Conservation (phyloP, 2,113 vertebrate genomes). For the Gulo gulo region DNA sequence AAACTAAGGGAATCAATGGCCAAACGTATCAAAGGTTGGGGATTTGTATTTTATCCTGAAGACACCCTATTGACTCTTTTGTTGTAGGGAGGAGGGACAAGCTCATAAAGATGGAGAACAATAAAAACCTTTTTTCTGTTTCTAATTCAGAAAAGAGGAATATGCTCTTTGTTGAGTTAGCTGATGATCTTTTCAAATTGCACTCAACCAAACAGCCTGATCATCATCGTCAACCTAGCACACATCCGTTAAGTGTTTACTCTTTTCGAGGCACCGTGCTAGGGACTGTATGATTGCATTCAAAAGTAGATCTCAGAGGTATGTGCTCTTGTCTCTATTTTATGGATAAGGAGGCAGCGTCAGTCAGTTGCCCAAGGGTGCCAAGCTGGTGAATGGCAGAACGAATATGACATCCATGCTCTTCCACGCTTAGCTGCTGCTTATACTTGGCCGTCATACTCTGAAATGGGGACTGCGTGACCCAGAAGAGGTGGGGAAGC, state of each 20-base stretch:
- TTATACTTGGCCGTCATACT: not conserved
- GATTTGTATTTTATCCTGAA: not conserved
- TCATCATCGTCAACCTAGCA: not conserved
- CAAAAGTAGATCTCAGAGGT: not conserved
- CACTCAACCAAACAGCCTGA: too few relatives aligned
- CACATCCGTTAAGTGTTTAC: not conserved
- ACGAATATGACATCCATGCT: fast-evolving
- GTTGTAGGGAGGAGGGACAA: not conserved
- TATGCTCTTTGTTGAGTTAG: not conserved
- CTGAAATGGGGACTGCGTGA: not conserved
- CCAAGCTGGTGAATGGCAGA: not conserved
- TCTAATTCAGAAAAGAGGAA: not conserved
- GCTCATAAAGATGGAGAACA: not conserved
- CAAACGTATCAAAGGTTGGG: not conserved
- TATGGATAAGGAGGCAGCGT: not conserved
- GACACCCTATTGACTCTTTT: not conserved
- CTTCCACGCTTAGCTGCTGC: not conserved
- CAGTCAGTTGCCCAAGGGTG: not conserved
- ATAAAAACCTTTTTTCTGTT: not conserved
- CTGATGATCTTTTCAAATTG: not conserved
- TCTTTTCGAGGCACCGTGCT: not conserved
- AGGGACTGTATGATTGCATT: not conserved
- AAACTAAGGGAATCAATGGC: not conserved
- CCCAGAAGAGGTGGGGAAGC: not conserved
- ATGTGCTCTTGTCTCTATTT: not conserved